phyloP scores from a whole-genome alignment of 2,888 invertebrate species.

The Nemotelus pantherinus region DNA sequence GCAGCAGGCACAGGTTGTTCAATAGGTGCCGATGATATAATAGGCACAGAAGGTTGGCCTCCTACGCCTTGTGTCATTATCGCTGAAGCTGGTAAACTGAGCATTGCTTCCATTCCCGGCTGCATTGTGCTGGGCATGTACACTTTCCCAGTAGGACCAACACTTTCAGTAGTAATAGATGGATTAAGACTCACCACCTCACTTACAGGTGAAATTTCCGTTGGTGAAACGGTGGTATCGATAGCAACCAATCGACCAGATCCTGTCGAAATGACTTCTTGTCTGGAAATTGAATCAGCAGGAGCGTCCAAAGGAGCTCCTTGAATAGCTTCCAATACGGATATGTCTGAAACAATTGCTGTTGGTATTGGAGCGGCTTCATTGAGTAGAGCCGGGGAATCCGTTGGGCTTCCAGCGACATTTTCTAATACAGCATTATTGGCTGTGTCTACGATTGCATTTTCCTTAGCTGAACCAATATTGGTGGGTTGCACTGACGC shows the following conservation, averaged over 20 bases:
- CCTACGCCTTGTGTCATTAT: conserved; percentile 1
- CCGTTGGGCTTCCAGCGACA: neutral
- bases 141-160: neutral
- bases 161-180: neutral
- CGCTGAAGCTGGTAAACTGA: neutral
- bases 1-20: neutral
- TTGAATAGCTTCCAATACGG: neutral
- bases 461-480: neutral
- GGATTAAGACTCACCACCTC: neutral
- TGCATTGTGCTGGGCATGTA: neutral
- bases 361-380: neutral
- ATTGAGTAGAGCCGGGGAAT: no score
- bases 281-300: neutral
- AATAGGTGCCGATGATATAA: neutral
- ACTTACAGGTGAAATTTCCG: neutral
- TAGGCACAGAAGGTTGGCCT: neutral
- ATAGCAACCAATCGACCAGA: neutral
- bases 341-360: neutral
- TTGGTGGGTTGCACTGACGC: neutral
- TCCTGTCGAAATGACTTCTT: neutral
- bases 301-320: neutral
- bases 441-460: neutral
- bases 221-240: neutral
- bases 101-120: neutral
- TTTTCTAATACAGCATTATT: neutral